Evolutionary conservation across 2,888 invertebrate species (phyloP).

Genomic region (Galeopsomyia nigrocyanea): DNA sequence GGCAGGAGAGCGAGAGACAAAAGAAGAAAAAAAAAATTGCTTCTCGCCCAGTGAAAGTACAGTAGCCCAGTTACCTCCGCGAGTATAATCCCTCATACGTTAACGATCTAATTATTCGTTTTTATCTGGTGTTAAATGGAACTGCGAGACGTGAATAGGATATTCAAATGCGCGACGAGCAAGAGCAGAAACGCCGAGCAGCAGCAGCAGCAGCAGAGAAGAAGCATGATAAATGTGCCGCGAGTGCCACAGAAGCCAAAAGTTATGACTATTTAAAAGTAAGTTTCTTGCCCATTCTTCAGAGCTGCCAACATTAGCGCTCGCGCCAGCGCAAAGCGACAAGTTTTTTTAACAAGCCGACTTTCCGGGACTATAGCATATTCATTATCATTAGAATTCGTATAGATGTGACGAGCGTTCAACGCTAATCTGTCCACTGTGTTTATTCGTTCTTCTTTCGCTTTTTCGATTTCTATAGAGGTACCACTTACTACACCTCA

Average conservation of each 20-base stretch:
- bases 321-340: not conserved
- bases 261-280: conserved; percentile 54
- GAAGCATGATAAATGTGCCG: conserved; percentile 21
- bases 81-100: conserved; percentile 7
- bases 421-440: conserved; percentile 4
- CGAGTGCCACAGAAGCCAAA: conserved; percentile 37
- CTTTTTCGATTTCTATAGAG: no score
- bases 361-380: conserved; percentile 39
- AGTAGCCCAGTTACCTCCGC: not conserved
- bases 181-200: no score
- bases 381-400: conserved; percentile 34
- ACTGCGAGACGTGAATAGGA: conserved; percentile 17
- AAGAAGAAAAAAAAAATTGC: no score
- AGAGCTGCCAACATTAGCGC: no score
- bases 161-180: conserved; percentile 28
- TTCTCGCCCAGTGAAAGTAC: no score
- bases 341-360: conserved; percentile 44
- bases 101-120: conserved; percentile 2
- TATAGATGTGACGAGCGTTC: not conserved
- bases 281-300: conserved; percentile 40
- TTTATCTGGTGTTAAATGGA: conserved; percentile 12
- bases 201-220: no score
- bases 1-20: conserved; percentile 1
- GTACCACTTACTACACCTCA: not conserved
- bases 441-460: not conserved